Base-by-base conservation (phyloP, 37 sponge, comb jelly and placozoan genomes). In the Ianthella basta region DNA sequence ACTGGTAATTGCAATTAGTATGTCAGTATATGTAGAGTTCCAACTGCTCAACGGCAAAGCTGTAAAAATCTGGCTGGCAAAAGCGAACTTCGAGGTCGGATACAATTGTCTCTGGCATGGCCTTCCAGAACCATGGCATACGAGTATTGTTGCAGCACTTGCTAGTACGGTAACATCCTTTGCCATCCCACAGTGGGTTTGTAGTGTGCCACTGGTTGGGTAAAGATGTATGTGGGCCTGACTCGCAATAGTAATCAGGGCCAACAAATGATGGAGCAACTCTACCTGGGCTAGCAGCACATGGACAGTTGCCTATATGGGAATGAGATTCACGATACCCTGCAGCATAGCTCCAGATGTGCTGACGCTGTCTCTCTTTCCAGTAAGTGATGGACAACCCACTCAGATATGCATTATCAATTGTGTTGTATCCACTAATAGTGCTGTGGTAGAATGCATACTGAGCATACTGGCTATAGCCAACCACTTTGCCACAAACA, bases 331-430 rank as follows among this genome's bases (percentile, higher is more conserved):
- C 78, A 19, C 16, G 37, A 80, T 55, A 55, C 20, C 81, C 61
- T 55, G 60, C 60, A 60, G 81, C 60, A 60, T 80, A 80, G 19
- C 59, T 53, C 81, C 81, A 80, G 18, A 80, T 36, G 55, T 80
- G 81, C 50, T 44, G 50, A 44, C 50, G 50, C 50, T 44, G 50
- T 44, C 50, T 8, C 8, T 8, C 6, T 44, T 44, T 44, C 50
- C 8, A 10, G 50, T 44, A 10, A 44, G 50, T 44, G 50, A 44
- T 44, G 50, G 50, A 44, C 50, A 44, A 44, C 8, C 50, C 50
- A 44, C 50, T 44, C 6, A 44, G 50, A 8, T 44, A 44, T 3
- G 50, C 50, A 44, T 44, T 8, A 44, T 44, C 50, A 44, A 44
- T 44, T 3, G 50, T 44, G 50, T 44, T 44, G 50, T 44, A 44